These are phyloP conservation scores for Pangasianodon gigas DNA, from an alignment of 2,113 vertebrate species.

Conservation along the genomic window DNA sequence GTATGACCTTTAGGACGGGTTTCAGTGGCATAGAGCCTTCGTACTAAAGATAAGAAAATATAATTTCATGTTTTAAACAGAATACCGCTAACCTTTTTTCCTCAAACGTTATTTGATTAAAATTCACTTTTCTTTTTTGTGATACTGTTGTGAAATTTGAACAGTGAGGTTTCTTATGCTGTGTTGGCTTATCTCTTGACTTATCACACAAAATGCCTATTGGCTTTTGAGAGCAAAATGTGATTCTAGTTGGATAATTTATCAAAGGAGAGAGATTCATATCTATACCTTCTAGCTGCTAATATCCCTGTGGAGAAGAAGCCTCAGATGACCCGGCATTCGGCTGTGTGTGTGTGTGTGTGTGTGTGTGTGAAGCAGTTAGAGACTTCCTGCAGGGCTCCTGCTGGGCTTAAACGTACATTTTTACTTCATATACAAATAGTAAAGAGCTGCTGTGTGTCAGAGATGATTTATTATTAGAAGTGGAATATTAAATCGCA, in stretches of 20 bases:
- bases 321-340: conserved; percentile 18
- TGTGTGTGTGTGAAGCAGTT: background rate
- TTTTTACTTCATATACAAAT: background rate
- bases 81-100: background rate
- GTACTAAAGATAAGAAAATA: background rate
- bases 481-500: background rate
- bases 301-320: conserved; percentile 36
- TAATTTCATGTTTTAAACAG: background rate
- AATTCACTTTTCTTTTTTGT: background rate
- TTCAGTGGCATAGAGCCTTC: background rate
- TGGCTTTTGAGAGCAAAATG: background rate
- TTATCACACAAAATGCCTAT: background rate
- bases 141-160: background rate
- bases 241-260: conserved; percentile 12
- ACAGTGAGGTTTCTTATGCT: background rate
- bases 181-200: background rate
- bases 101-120: background rate
- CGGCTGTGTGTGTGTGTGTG: background rate
- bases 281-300: conserved; percentile 1
- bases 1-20: background rate
- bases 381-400: background rate
- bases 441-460: background rate
- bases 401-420: background rate
- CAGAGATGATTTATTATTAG: background rate
- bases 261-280: conserved; percentile 34